A percentile compares a stretch with the other conserved stretches of the same genome.
phyloP scores from a whole-genome alignment of 2,113 vertebrate genomes.

The Halichoeres trimaculatus region DNA sequence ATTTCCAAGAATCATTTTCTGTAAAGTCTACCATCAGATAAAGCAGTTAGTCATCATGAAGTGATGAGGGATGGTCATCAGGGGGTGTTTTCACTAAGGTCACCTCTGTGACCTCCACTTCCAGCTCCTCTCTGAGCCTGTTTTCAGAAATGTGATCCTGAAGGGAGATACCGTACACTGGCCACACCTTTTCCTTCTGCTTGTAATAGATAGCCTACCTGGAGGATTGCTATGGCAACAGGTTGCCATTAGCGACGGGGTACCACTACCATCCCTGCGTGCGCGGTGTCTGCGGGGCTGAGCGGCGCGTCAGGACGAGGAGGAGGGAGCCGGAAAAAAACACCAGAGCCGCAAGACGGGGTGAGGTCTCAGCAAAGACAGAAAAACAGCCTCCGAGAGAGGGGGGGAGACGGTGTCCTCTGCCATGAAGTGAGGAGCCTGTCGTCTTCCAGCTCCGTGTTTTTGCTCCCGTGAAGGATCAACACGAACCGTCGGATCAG shows the following conservation, averaged over 20 bases:
- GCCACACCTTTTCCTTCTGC: constrained; percentile 65
- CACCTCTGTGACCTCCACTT: neutral
- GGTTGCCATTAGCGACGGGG: constrained; percentile 86
- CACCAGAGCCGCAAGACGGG: constrained; percentile 19
- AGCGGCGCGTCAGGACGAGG: constrained; percentile 66
- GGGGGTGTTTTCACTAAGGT: neutral
- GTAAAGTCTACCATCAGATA: too few species aligned
- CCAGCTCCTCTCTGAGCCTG: rapidly evolving
- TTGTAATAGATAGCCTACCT: constrained; percentile 55
- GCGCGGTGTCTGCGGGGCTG: constrained; percentile 63
- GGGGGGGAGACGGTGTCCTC: neutral
- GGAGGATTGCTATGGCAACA: constrained; percentile 87
- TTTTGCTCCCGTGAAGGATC: neutral
- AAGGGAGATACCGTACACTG: neutral
- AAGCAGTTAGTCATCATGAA: too few species aligned
- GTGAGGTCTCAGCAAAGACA: constrained; percentile 57
- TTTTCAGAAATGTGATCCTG: neutral
- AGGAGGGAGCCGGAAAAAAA: neutral
- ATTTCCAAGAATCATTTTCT: too few species aligned
- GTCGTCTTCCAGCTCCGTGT: neutral
- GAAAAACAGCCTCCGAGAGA: neutral
- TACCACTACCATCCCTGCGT: constrained; percentile 69
- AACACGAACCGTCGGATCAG: constrained; percentile 4
- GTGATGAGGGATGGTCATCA: too few species aligned
- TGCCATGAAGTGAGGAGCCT: constrained; percentile 49